Evolutionary conservation across 2,113 vertebrate species (phyloP).

Genomic region (Coptodon bakossiorum): DNA sequence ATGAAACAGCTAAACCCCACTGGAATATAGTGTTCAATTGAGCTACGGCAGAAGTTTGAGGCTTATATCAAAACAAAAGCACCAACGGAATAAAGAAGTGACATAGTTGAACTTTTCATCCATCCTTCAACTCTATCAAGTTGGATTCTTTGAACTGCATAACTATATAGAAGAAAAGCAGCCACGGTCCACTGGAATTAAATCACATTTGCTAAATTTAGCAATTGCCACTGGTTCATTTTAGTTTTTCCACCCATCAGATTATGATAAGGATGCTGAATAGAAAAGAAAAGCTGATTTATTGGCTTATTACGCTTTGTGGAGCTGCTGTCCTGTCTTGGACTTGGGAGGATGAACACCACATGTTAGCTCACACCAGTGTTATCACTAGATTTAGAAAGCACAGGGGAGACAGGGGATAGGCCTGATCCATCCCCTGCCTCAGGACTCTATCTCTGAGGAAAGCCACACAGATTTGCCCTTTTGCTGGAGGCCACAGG

Average conservation of each 20-base stretch:
- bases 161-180: neutral
- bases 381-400: constrained; percentile 48
- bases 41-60: constrained; percentile 4
- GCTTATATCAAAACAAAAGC: neutral
- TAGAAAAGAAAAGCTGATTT: constrained; percentile 30
- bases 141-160: neutral
- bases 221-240: neutral
- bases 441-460: constrained; percentile 53
- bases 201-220: neutral
- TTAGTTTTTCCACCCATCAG: neutral
- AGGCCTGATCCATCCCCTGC: constrained; percentile 36
- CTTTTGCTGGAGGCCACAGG: constrained; percentile 54
- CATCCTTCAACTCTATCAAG: neutral
- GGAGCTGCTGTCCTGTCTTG: constrained; percentile 2
- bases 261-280: constrained; percentile 28
- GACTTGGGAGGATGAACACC: constrained; percentile 32
- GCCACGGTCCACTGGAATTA: neutral
- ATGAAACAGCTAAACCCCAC: constrained; percentile 8
- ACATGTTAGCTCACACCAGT: neutral
- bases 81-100: neutral
- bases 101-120: neutral
- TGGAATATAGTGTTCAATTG: constrained; percentile 18
- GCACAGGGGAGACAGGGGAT: constrained; percentile 10
- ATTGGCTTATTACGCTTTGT: constrained; percentile 39
- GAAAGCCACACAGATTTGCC: constrained; percentile 56